Evolutionary conservation across 2,797 vertebrate genomes (phyloP).

Genomic region (Liasis olivaceus): DNA sequence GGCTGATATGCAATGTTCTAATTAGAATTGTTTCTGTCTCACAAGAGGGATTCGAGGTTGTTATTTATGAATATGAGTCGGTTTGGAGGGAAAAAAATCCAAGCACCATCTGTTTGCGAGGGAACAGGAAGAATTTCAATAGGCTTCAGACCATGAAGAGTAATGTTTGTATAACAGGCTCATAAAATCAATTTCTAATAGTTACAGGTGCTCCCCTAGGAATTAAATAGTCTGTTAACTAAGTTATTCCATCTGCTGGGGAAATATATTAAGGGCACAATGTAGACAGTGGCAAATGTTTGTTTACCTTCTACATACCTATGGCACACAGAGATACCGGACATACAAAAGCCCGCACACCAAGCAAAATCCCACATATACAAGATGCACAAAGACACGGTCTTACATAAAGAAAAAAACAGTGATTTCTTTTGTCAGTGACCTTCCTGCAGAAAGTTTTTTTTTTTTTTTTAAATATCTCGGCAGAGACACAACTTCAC

Average conservation of each 20-base stretch:
- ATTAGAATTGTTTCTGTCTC: conserved; percentile 71
- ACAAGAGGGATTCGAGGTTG: conserved; percentile 62
- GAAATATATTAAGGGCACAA: conserved; percentile 57
- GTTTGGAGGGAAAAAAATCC: conserved; percentile 69
- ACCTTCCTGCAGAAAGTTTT: background rate
- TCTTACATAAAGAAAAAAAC: background rate
- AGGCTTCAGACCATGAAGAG: conserved; percentile 75
- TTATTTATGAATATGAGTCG: conserved; percentile 78
- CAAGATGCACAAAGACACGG: background rate
- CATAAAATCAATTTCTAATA: conserved; percentile 78
- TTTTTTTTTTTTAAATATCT: background rate
- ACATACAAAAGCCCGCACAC: background rate
- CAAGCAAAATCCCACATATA: background rate
- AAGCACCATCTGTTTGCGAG: conserved; percentile 78
- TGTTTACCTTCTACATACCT: background rate
- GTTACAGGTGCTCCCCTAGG: conserved; percentile 76
- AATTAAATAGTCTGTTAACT: conserved; percentile 75
- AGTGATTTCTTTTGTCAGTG: background rate
- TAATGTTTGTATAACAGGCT: conserved; percentile 73
- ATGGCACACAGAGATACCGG: background rate
- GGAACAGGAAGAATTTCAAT: conserved; percentile 77
- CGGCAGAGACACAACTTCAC: background rate
- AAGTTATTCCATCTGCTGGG: conserved; percentile 73
- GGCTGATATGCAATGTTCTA: conserved; percentile 60
- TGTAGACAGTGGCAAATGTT: background rate